These are phyloP conservation scores for Chaetophractus vellerosus DNA, from an alignment of 2,797 vertebrate species.

Conservation along the genomic window DNA sequence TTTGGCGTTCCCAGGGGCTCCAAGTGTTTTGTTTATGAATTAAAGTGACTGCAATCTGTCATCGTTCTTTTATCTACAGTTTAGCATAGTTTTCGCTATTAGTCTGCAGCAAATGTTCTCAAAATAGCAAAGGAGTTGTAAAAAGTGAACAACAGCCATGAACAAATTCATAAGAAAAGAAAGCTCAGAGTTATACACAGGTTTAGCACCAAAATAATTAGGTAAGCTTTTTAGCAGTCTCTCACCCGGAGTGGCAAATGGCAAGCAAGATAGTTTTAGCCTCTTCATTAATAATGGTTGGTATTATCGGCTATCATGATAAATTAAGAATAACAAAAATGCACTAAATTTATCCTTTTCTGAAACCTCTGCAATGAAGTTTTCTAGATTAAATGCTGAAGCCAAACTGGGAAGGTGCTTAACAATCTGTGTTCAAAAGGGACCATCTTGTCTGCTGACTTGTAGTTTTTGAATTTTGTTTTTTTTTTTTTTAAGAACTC, in stretches of 20 bases:
- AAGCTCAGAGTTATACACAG: not conserved
- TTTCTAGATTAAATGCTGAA: not conserved
- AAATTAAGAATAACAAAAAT: constrained; percentile 43
- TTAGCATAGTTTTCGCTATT: constrained; percentile 65
- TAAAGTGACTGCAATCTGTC: constrained; percentile 74
- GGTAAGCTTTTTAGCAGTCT: not conserved
- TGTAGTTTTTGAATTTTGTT: not conserved
- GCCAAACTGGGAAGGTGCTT: not conserved
- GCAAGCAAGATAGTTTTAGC: constrained; percentile 2
- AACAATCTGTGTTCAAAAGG: constrained; percentile 11
- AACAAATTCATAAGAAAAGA: not conserved
- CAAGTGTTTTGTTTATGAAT: constrained; percentile 66
- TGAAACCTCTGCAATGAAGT: constrained; percentile 30
- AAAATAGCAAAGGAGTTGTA: constrained; percentile 28
- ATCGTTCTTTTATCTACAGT: constrained; percentile 71
- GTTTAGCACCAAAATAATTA: not conserved
- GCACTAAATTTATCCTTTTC: not conserved
- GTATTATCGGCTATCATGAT: not conserved
- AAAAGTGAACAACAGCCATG: not conserved
- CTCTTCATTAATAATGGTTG: not conserved
- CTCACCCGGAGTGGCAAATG: not conserved
- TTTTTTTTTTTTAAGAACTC: constrained; percentile 44
- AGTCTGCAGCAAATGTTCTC: constrained; percentile 59
- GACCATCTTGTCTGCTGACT: not conserved
- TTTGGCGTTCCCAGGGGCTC: constrained; percentile 64